Base-by-base conservation (phyloP, 2,888 invertebrate species). In the Drosophila testacea region DNA sequence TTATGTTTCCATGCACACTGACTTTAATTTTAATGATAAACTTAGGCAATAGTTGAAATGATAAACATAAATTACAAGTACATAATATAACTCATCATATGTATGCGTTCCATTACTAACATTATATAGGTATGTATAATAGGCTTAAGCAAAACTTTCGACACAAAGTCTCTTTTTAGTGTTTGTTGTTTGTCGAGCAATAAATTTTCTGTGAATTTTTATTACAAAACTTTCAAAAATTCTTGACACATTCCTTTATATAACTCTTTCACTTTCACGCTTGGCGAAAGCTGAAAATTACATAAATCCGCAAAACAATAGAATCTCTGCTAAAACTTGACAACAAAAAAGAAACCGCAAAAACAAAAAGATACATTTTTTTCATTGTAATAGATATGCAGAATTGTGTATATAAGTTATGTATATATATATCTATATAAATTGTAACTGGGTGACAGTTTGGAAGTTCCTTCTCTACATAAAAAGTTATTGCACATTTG, bases 1-100 rank as follows among this genome's bases (percentile, higher is more conserved):
- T 89, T 85, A 89, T 83, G 88, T 77, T 85, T 83, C 63, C 64
- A 85, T 88, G 78, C 64, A 84, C 82, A 84, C 66, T 78, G 71
- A 77, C 66, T 73, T 66, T 80, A 65, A 50, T 47, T 61, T 59
- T 73, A 68, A 63, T 69, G 74, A 67, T 62, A 79, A 50, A 51
- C 73, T 74, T 79, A 80, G 51, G 46, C 57, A 13, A 48, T 63
- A 75, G 30, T 36, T 46, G 57, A 72, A 70, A 57, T 52, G 60
- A 73, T 59, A 66, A 65, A 64, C 55, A 81, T 67, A 42, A 60
- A 44, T 70, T 63, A 70, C 65, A 62, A 52, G 60, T 73, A 22
- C 22, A 22, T 22, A 66, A 54, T 32, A 22, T 44, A 57, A 54
- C 50, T 61, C 72, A 66, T 76, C 66, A 70, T 79, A 70, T 57